phyloP scores from a whole-genome alignment of 2,113 vertebrate genomes.

The Sardina pilchardus region DNA sequence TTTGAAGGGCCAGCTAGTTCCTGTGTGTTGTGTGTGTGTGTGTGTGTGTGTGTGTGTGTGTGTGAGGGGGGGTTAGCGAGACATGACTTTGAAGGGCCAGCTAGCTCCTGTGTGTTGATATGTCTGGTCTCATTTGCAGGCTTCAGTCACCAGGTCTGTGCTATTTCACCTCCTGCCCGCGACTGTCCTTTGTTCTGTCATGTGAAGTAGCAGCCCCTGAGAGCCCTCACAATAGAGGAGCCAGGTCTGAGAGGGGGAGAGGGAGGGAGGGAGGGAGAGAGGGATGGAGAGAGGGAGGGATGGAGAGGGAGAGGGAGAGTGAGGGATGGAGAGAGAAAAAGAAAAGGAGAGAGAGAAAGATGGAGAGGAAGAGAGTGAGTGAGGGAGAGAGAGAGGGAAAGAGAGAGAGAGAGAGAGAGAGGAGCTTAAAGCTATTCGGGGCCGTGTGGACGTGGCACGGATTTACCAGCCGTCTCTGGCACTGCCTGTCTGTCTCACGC shows the following conservation, averaged over 20 bases:
- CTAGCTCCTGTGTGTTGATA: background rate
- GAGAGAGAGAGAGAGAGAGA: background rate
- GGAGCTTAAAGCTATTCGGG: background rate
- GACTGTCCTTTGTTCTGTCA: background rate
- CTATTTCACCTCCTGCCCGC: background rate
- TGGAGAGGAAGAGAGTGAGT: background rate
- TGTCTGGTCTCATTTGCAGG: background rate
- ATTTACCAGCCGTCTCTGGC: background rate
- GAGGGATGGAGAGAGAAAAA: too few species aligned
- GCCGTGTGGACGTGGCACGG: conserved; percentile 2
- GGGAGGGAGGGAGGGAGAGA: background rate
- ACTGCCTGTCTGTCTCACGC: conserved; percentile 14
- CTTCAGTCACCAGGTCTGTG: background rate
- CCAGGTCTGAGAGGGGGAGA: background rate
- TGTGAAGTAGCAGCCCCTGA: background rate
- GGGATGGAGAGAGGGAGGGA: background rate
- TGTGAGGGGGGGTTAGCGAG: background rate
- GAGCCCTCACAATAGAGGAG: background rate
- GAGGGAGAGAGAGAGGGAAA: background rate
- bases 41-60: conserved; percentile 17
- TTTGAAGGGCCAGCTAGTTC: too few species aligned
- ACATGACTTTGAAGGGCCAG: background rate
- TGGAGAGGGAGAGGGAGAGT: background rate
- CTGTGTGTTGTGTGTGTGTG: background rate
- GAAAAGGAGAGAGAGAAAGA: background rate